Base-by-base conservation (phyloP, 2,888 invertebrate species). In the Hirudinaria manillensis region DNA sequence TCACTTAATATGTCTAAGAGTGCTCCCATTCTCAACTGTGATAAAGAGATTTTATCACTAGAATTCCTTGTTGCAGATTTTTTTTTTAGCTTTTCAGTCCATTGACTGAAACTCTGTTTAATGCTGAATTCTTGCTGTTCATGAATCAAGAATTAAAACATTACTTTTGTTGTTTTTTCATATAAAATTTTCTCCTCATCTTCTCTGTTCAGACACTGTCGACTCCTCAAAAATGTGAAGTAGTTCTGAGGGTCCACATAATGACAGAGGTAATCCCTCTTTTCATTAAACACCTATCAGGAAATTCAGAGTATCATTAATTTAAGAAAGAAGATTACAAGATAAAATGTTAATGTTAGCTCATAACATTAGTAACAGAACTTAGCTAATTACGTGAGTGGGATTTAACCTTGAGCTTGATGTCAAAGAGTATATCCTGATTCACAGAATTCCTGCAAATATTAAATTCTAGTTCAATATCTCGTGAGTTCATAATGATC, bases 211-310 rank as follows among this genome's bases (percentile, higher is more conserved):
- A 73, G n/a, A 36, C 65, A 65, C 2, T 45, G 27, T 61, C 36
- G 2, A 10, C 55, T 53, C 55, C 73, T 61, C 65, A 73, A 36
- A 65, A 65, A 73, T 21, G 73, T n/a, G n/a, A 38, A 36, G 61
- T 73, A 55, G 19, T 55, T 32, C n/a, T 7, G 16, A 21, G 65
- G 61, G 10, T 56, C 61, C 21, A 73, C 32, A n/a, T 34, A 36
- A 0, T 56, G 29, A 36, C 73, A 73, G n/a, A 73, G 65, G 45
- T 36, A 73, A 65, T 65, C 13, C 3, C 61, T 51, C 34, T 65
- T 61, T 73, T 73, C 73, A 27, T 56, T n/a, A 21, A 73, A 24
- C 3, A 73, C 65, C 73, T 73, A 21, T 21, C 56, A 73, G 19
- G 27, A 45, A 45, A 7, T 45, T 45, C 45, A 6, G 45, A 45